Evolutionary conservation across 2,113 vertebrate species (phyloP), one percentile per base, ranked within the genome.

Genomic region (Phyllostomus discolor): DNA sequence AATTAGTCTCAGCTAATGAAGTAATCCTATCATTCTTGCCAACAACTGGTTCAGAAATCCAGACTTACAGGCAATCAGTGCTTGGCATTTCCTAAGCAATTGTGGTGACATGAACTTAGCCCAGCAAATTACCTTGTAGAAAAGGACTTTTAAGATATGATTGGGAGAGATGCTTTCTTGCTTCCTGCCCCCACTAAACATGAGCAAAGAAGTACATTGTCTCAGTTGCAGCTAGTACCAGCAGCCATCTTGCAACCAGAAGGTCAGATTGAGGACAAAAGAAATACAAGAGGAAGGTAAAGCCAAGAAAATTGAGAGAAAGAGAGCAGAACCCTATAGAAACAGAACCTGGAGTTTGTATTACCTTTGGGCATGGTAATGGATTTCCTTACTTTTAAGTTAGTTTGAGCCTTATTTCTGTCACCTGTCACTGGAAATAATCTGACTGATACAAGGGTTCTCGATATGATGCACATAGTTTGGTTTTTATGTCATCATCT

Each of bases 401-500:
- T 66, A 76, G 3, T 67, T 78, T 90, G 48, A 84, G 15, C 38
- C 38, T 92, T 93, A 75, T 93, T 88, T 97, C 78, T 79, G 28
- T 94, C 82, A 91, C 11, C 17, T 88, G 67, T 33, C 50, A 14
- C 64, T 87, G 9, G 41, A 95, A 93, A 78, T 52, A 95, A 88
- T 46, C 50, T 59, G 66, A 59, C n/a, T 59, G 33, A 85, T 70
- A 86, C 4, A 89, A n/a, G 2, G 66, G 10, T 59, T 92, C 64
- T 26, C 35, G 67, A 48, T 20, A 52, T 81, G 26, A 86, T 82
- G 15, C 26, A 19, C 62, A 41, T 70, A 94, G 76, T 57, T 46
- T 82, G n/a, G 17, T 75, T 85, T 96, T 75, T 83, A 24, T 38
- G 78, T 88, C 31, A 91, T 92, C 9, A 33, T 96, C 94, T 91